Base-by-base conservation (phyloP, 2,113 vertebrate species). In the Scatophagus argus region DNA sequence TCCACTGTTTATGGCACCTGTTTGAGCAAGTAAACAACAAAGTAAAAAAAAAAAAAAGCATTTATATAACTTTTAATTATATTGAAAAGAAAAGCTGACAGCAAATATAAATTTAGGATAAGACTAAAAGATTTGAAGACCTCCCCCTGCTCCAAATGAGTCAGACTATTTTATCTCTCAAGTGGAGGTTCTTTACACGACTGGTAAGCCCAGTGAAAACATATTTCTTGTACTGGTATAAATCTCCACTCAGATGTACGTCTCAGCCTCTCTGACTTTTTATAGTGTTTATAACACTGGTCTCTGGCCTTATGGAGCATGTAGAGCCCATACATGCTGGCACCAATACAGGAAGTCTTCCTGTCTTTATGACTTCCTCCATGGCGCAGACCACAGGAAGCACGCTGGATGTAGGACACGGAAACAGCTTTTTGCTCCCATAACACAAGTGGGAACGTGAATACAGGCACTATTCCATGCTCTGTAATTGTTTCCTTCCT, bases 291-390 rank as follows among this genome's bases (percentile, higher is more conserved):
- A 66, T 64, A 79, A 67, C 55, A 46, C 11, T 11, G 46, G 21
- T n/a, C 36, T 27, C 55, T 19, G 46, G 60, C 70, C 71, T 44
- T 8, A 32, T 17, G 2, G 47, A 68, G 29, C 69, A 39, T 36
- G 74, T 25, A 61, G 66, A n/a, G 52, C 71, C 75, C 44, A 27
- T 76, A 11, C 47, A 41, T 8, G 61, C 23, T 82, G 88, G 82
- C 78, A 84, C 82, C 88, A 85, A 81, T 91, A 87, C 90, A 94
- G 93, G 93, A 95, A 95, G 91, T 94, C 85, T 92, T 94, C 91
- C 86, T 66, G 87, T 46, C 91, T 94, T 93, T 92, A 94, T 94
- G 92, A 92, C 93, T 95, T 94, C 94, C 94, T 87, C 38, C 78
- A 64, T 41, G 41, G 92, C 65, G 49, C 27, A 21, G 87, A 60